Conservation (phyloP, 1,140 invertebrate genomes). For the Hyles vespertilio region DNA sequence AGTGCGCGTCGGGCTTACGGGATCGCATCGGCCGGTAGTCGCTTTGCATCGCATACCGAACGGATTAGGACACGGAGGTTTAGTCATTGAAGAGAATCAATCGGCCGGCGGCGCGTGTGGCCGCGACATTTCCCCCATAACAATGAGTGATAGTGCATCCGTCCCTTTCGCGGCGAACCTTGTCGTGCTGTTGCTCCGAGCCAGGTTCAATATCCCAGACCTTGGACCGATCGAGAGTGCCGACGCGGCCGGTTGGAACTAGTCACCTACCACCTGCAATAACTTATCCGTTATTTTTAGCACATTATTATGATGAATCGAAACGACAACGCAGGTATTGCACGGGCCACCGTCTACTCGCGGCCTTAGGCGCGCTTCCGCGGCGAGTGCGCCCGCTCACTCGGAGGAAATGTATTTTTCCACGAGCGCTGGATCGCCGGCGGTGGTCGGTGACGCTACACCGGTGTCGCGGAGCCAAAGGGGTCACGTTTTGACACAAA, state of each 20-base stretch:
- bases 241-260: conserved; percentile 53
- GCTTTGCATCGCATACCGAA: conserved; percentile 54
- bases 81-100: conserved; percentile 44
- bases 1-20: conserved; percentile 52
- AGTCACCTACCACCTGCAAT: conserved; percentile 63
- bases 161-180: conserved; percentile 63
- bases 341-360: neutral
- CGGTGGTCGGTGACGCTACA: conserved; percentile 11
- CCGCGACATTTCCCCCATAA: conserved; percentile 66
- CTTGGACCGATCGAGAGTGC: conserved; percentile 63
- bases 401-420: conserved; percentile 40
- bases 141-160: conserved; percentile 71
- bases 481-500: conserved; percentile 59
- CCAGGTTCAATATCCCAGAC: conserved; percentile 73
- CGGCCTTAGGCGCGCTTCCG: conserved; percentile 15
- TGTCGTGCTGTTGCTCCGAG: conserved; percentile 59
- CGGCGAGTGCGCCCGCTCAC: neutral
- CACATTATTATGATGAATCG: conserved; percentile 25
- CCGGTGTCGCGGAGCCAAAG: neutral
- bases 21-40: conserved; percentile 36
- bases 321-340: conserved; percentile 2
- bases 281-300: conserved; percentile 59
- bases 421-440: conserved; percentile 44
- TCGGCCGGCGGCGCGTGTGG: conserved; percentile 47
- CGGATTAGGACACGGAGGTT: conserved; percentile 51